Evolutionary conservation across 2,888 invertebrate genomes (phyloP).

Genomic region (Torymus texanus): DNA sequence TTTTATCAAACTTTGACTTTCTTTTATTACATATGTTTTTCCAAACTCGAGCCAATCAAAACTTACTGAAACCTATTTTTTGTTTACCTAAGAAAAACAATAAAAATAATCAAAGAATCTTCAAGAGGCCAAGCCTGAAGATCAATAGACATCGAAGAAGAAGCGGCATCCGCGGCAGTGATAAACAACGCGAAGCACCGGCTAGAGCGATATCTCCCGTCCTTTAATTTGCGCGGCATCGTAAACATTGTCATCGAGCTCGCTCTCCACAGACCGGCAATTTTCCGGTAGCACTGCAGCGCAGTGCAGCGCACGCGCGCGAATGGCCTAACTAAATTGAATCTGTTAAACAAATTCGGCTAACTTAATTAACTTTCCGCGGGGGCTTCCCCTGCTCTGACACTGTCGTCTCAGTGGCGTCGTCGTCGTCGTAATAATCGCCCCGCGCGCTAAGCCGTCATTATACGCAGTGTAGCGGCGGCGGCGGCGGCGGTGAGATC

Average conservation of each 20-base stretch:
- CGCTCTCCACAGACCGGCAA: background rate
- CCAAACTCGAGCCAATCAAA: no score
- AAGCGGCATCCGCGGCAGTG: no score
- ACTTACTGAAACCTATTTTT: no score
- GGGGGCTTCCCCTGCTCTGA: background rate
- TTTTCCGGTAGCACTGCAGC: conserved; percentile 30
- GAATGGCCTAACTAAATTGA: conserved; percentile 41
- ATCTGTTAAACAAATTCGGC: conserved; percentile 55
- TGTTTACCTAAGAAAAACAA: no score
- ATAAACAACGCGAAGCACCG: no score
- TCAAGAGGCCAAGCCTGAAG: no score
- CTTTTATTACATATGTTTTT: no score
- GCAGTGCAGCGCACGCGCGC: background rate
- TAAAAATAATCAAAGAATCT: no score
- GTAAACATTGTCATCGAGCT: conserved; percentile 30
- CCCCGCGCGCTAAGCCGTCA: conserved; percentile 8
- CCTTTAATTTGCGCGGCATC: conserved; percentile 23
- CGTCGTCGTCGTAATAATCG: conserved; percentile 8
- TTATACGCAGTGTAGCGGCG: conserved; percentile 26
- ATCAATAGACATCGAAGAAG: no score
- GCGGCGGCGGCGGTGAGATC: conserved; percentile 29
- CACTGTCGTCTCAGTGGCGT: conserved; percentile 5
- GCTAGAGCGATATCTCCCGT: background rate
- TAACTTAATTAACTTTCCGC: conserved; percentile 51
- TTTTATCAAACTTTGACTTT: no score